Base-by-base conservation (phyloP, 2,888 invertebrate species). In the Sclerodermus sp. region DNA sequence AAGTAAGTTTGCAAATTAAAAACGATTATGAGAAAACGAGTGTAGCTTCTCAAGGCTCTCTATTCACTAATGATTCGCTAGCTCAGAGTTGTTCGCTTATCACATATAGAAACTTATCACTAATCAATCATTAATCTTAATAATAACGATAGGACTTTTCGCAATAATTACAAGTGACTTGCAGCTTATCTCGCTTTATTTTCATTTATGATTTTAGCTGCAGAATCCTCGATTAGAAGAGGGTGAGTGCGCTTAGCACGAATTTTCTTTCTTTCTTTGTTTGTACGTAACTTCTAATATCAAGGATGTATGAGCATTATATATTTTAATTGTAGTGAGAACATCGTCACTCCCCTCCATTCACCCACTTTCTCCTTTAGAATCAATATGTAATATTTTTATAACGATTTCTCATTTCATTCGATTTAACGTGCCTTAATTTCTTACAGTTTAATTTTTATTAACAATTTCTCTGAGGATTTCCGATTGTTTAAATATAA, bases 1-100 rank as follows among this genome's bases (percentile, higher is more conserved):
- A 93, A 91, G 93, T 94, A 83, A 93, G 93, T 88, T 68, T 49
- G 32, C 41, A 42, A 51, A 53, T 39, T 38, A 51, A 45, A 40
- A 49, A 50, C 42, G 13, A 8, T 12, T n/a, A 8, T 34, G 54
- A 53, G 23, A n/a, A n/a, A n/a, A n/a, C 41, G 59, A 62, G 66
- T 67, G 53, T 50, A 50, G 68, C 69, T 66, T 67, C 67, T 68
- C 67, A 56, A 62, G 68, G 67, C 68, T 70, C 66, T 42, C 45
- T 48, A 55, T 47, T 58, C 50, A 39, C 13, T 17, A n/a, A 34
- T n/a, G 10, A n/a, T 34, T 30, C 13, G 12, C 3, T 8, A n/a
- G 13, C 13, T 8, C 13, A 8, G 34, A 8, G 4, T 34, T 34
- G 34, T 4, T 34, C 34, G 12, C 12, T 34, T n/a, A n/a, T n/a